These are phyloP conservation scores for Epizoanthus illoricatus DNA, from an alignment of 92 coral and sea anemone genomes.

Conservation along the genomic window DNA sequence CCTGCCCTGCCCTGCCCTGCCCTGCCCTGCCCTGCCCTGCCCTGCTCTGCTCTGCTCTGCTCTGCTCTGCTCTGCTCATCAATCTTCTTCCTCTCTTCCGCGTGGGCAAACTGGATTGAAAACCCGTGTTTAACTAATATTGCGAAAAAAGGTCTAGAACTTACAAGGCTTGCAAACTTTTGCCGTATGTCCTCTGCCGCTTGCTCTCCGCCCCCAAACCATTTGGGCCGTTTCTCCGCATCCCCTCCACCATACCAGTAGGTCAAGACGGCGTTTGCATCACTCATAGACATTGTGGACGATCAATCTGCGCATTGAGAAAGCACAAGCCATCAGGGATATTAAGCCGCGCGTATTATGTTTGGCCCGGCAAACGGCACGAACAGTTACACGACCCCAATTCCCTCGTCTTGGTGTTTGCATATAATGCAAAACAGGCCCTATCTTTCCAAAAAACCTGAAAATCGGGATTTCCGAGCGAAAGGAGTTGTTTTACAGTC, in stretches of 20 bases:
- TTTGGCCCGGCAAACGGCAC: too few species aligned
- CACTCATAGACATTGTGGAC: slow-evolving; percentile 28
- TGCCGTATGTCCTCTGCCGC: slow-evolving; percentile 3
- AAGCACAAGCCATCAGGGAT: too few species aligned
- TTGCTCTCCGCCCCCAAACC: slow-evolving; percentile 17
- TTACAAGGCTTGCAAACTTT: slow-evolving; percentile 13
- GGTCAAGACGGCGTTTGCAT: slow-evolving; percentile 16
- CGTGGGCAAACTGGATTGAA: too few species aligned
- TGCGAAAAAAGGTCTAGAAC: neutral
- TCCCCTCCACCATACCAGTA: slow-evolving; percentile 32
- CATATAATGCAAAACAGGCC: too few species aligned
- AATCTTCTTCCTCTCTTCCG: neutral
- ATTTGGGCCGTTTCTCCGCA: slow-evolving; percentile 5
- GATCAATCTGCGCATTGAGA: too few species aligned
- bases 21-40: neutral
- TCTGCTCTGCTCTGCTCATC: slow-evolving; percentile 6
- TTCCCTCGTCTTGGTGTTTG: too few species aligned
- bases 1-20: neutral
- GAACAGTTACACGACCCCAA: too few species aligned
- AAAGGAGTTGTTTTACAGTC: too few species aligned
- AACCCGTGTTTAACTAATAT: too few species aligned
- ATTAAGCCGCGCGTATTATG: too few species aligned
- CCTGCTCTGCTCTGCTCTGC: slow-evolving; percentile 12
- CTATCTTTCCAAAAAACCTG: too few species aligned
- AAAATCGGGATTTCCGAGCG: too few species aligned